phyloP scores from a whole-genome alignment of 2,888 invertebrate genomes.

The Dascillus cervinus region DNA sequence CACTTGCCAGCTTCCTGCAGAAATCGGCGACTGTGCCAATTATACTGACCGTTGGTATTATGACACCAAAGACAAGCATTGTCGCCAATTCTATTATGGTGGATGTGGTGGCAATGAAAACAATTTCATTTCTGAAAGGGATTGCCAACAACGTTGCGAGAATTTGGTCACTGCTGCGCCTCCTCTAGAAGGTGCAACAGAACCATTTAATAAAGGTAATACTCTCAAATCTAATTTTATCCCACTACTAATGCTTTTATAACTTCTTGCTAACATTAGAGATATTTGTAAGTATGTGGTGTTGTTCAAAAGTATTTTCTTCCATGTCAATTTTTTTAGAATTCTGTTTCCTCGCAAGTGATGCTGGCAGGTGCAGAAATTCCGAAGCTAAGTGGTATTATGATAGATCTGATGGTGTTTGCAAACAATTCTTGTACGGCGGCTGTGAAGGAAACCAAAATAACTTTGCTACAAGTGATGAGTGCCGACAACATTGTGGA shows the following conservation, averaged over 20 bases:
- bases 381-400: slow-evolving; percentile 60
- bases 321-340: no score
- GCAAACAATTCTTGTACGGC: slow-evolving; percentile 70
- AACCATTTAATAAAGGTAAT: slow-evolving; percentile 3
- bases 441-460: slow-evolving; percentile 80
- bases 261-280: slow-evolving; percentile 1
- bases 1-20: slow-evolving; percentile 67
- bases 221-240: background rate
- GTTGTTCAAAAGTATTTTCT: no score
- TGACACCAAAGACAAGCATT: slow-evolving; percentile 65
- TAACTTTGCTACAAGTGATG: slow-evolving; percentile 60
- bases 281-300: no score
- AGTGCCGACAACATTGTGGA: slow-evolving; percentile 65
- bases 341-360: slow-evolving; percentile 59
- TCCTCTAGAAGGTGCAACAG: no score
- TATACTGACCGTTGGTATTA: slow-evolving; percentile 76
- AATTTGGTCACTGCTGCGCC: slow-evolving; percentile 6
- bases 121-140: slow-evolving; percentile 63
- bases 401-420: slow-evolving; percentile 62
- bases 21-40: slow-evolving; percentile 68
- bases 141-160: slow-evolving; percentile 59
- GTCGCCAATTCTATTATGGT: slow-evolving; percentile 78
- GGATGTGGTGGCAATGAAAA: slow-evolving; percentile 91
- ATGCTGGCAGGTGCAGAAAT: slow-evolving; percentile 58
- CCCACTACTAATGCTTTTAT: background rate